Conservation (phyloP, 1,140 invertebrate species). For the Meloidogyne exigua region DNA sequence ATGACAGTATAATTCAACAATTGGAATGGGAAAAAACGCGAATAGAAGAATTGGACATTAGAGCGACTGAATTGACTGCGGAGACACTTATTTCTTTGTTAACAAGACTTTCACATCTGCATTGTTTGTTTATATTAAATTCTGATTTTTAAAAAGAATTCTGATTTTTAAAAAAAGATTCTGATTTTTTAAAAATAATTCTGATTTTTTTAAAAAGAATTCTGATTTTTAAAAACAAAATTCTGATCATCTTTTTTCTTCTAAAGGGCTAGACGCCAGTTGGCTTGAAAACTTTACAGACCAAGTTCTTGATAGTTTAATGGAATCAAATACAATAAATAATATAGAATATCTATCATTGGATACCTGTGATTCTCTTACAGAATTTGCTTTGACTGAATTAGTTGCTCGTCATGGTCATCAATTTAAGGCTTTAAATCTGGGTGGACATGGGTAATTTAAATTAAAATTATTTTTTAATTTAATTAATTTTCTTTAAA, state of each 20-base stretch:
- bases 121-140: constrained; percentile 73
- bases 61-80: constrained; percentile 87
- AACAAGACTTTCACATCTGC: constrained; percentile 78
- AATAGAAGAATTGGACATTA: constrained; percentile 90
- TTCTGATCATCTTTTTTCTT: background rate
- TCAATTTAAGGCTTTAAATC: constrained; percentile 79
- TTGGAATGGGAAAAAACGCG: constrained; percentile 96
- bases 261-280: constrained; percentile 66
- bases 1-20: constrained; percentile 66
- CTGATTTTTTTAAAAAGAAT: too few relatives aligned
- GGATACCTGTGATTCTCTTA: constrained; percentile 83
- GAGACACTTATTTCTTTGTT: constrained; percentile 91
- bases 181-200: background rate
- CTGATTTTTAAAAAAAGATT: background rate
- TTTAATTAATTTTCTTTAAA: constrained; percentile 53
- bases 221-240: background rate
- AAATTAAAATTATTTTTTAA: constrained; percentile 60
- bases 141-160: background rate
- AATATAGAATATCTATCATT: constrained; percentile 84
- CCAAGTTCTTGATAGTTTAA: constrained; percentile 81
- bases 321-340: constrained; percentile 81
- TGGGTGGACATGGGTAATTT: constrained; percentile 94
- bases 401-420: constrained; percentile 84
- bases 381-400: constrained; percentile 84
- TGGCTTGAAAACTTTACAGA: constrained; percentile 97